Evolutionary conservation across 2,888 invertebrate species (phyloP).

Genomic region (Heteromurus nitidus): DNA sequence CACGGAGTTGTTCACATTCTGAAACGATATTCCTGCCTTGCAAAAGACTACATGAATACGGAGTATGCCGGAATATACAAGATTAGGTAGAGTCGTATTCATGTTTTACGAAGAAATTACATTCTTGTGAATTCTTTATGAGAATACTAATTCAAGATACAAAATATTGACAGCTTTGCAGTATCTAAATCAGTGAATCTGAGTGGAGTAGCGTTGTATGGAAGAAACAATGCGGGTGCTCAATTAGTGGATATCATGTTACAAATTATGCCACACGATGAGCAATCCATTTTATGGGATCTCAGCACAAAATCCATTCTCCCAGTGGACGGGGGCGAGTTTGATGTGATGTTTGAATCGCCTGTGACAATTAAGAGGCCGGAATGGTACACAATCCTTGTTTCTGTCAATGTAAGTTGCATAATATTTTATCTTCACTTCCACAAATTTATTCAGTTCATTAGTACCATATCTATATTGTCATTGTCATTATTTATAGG

Average conservation of each 20-base stretch:
- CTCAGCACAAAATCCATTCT: not conserved
- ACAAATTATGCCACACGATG: not conserved
- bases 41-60: not conserved
- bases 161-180: conserved; percentile 8
- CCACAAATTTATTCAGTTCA: not conserved
- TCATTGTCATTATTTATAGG: not conserved
- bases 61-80: not conserved
- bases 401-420: conserved; percentile 19
- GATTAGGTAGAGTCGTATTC: not conserved
- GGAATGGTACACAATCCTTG: conserved; percentile 29
- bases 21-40: not conserved
- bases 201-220: conserved; percentile 17
- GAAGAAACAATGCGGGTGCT: not conserved
- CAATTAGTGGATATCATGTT: not conserved
- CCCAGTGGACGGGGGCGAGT: conserved; percentile 20
- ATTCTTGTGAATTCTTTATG: not conserved
- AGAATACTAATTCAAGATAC: conserved; percentile 1
- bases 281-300: not conserved
- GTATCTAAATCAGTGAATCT: not conserved
- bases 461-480: not conserved
- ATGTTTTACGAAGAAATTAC: not conserved
- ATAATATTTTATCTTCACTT: not conserved
- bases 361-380: not conserved
- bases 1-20: not conserved
- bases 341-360: conserved; percentile 17